Evolutionary conservation across 2,888 invertebrate species (phyloP), one percentile per base, ranked within the genome.

Genomic region (Ophion ellenae): DNA sequence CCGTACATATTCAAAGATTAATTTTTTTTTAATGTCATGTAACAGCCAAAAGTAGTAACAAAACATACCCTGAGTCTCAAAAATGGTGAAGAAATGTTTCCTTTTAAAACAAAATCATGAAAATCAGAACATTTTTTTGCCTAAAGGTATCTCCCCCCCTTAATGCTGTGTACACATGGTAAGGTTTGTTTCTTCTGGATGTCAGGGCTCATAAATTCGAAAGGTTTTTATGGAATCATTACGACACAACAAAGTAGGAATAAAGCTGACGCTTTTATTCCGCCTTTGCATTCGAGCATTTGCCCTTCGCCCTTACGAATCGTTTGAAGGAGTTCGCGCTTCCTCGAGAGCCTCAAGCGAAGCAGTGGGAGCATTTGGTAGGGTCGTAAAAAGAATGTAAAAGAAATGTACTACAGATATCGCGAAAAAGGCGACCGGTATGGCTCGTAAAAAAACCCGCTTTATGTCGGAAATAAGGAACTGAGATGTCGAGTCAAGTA

Each of bases 301-400:
- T 28, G 14, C 45, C 63, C 24, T 45, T 63, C n/a, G 32, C 10
- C 40, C 9, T n/a, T 64, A 10, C 11, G 32, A 47, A 75, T 75
- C 64, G 28, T 64, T 28, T 32, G 75, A 75, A 75, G 64, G 47
- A 17, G 28, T 75, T 64, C 61, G 7, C 75, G 66, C 61, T 53
- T 53, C 11, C 14, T 53, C 53, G 53, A 53, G 17, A 17, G 5
- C 17, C 53, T 17, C 53, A 17, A 53, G 17, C 53, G 24, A 6
- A 63, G 47, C 47, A 64, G 45, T 75, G 64, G 9, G 63, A 28
- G n/a, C 17, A 4, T 17, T 36, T 66, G 14, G 36, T 17, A 14
- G 40, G n/a, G 14, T 66, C 36, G 32, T 66, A n/a, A 66, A 66
- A 36, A 7, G 9, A 17, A 66, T 32, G 6, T 9, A 2, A n/a